phyloP scores from a whole-genome alignment of 2,888 invertebrate genomes.

The Microchrysa polita region DNA sequence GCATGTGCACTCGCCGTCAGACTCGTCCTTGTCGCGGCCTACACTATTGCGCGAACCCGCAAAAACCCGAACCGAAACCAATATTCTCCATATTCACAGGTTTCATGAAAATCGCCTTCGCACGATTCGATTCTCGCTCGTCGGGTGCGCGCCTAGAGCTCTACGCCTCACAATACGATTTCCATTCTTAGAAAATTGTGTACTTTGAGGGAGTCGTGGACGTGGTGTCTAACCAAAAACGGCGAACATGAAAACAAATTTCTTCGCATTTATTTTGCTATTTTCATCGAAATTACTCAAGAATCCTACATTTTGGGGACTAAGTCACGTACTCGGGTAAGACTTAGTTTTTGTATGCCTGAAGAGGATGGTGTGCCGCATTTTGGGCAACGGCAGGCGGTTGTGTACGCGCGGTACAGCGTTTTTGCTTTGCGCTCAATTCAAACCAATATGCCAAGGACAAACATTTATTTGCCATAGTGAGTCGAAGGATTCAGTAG shows the following conservation, averaged over 20 bases:
- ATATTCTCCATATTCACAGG: background rate
- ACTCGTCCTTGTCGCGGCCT: too few species aligned
- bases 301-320: background rate
- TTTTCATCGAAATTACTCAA: constrained; percentile 3
- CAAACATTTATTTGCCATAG: background rate
- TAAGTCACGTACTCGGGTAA: constrained; percentile 6
- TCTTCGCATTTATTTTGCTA: constrained; percentile 20
- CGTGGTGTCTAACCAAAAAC: constrained; percentile 2
- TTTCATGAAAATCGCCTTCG: background rate
- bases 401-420: background rate
- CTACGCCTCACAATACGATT: background rate
- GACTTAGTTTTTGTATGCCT: too few species aligned
- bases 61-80: background rate
- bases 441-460: background rate
- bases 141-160: background rate
- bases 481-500: background rate
- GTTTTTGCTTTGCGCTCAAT: background rate
- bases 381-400: too few species aligned
- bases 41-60: too few species aligned
- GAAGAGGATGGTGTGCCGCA: too few species aligned
- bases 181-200: background rate
- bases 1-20: too few species aligned
- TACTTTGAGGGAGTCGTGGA: background rate
- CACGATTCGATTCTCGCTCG: background rate
- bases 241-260: constrained; percentile 22